Evolutionary conservation across 2,797 vertebrate genomes (phyloP).

Genomic region (Poecilia gillii): DNA sequence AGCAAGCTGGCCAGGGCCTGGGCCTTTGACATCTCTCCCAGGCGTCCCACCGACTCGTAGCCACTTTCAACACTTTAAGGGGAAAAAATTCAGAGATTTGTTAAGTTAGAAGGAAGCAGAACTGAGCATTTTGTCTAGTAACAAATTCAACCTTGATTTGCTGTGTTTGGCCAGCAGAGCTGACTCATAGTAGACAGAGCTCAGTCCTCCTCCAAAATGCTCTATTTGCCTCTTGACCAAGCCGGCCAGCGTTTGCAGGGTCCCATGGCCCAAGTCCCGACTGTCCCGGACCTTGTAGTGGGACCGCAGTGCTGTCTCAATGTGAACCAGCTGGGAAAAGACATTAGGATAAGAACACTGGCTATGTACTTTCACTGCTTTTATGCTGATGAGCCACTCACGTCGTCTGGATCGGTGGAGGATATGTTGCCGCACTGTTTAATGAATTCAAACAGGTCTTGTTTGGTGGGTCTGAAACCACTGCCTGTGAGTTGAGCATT

Average conservation of each 20-base stretch:
- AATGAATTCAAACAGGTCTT: conserved; percentile 85
- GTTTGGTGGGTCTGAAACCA: conserved; percentile 78
- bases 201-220: conserved; percentile 54
- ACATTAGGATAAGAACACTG: background rate
- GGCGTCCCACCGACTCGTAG: conserved; percentile 68
- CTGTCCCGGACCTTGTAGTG: conserved; percentile 80
- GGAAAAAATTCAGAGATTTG: background rate
- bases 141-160: conserved; percentile 46
- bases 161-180: conserved; percentile 73
- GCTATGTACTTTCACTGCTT: background rate
- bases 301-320: conserved; percentile 76
- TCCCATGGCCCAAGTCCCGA: conserved; percentile 78
- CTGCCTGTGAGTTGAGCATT: conserved; percentile 34
- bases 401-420: conserved; percentile 65
- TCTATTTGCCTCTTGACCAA: conserved; percentile 70
- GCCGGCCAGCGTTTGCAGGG: conserved; percentile 66
- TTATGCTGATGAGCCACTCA: conserved; percentile 48
- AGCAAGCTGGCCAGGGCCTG: conserved; percentile 78
- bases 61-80: conserved; percentile 43
- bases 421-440: conserved; percentile 77
- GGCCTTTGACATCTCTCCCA: conserved; percentile 73
- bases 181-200: conserved; percentile 76
- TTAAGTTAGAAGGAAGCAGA: background rate
- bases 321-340: conserved; percentile 66
- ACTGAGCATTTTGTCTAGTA: background rate